Base-by-base conservation (phyloP, 2,113 vertebrate species). In the Rhinolophus sinicus region DNA sequence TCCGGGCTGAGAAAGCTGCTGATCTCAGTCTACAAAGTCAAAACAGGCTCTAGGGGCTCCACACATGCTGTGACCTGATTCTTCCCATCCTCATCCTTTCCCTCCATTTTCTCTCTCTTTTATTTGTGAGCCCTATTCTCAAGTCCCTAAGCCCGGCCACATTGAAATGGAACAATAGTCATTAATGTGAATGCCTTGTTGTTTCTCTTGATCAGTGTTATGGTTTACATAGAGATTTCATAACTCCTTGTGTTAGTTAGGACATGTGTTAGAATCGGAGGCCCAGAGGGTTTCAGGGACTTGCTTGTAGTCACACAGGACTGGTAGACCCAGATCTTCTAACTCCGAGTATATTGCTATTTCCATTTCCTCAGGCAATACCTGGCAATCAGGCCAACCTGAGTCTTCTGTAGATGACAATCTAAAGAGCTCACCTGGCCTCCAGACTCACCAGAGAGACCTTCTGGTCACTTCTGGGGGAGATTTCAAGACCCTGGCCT, bases 281-380 rank as follows among this genome's bases (percentile, higher is more conserved):
- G 69, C 33, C 40, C 40, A 26, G 60, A 85, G 38, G 22, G 24
- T 58, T 73, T 83, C 64, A 65, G 58, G 56, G 33, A 64, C 52
- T 90, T 86, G 33, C 28, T 1, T 26, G 1, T 60, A 35, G 75
- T 93, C 76, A 85, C 44, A 62, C 1, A 38, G 81, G 78, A 70
- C 33, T 44, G 33, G 80, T 38, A 92, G 75, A 78, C 50, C 69
- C 69, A 92, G 83, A 75, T 73, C 44, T 76, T 65, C 60, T 75
- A 50, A 73, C 56, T 75, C 78, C 4, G 38, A 22, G 54, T 50
- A 33, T 52, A 33, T 24, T 33, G 50, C 65, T 80, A 1, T 81
- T 92, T 83, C 44, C 24, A 77, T 94, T 83, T 94, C 38, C 81
- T 93, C 72, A 85, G 88, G 91, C 50, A 47, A 47, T 22, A 40